Evolutionary conservation across 2,888 invertebrate species (phyloP).

Genomic region (Bursaphelenchus okinawaensis): DNA sequence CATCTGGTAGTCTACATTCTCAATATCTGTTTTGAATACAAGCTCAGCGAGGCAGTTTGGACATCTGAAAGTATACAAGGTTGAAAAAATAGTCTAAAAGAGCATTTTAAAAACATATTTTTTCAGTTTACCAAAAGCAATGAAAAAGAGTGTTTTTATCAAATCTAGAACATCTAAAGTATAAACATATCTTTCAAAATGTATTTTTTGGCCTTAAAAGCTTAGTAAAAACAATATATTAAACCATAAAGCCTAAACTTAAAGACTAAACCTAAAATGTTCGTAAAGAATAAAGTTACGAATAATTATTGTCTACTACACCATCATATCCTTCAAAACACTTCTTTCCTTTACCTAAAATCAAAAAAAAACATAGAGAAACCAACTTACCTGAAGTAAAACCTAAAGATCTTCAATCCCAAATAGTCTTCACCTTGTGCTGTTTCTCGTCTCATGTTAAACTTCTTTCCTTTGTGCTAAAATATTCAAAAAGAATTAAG

Average conservation of each 20-base stretch:
- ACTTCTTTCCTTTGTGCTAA: too few relatives aligned
- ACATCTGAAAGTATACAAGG: slow-evolving; percentile 63
- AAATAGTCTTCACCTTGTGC: slow-evolving; percentile 94
- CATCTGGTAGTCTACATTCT: slow-evolving; percentile 88
- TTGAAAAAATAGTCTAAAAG: not conserved
- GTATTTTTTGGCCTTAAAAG: too few relatives aligned
- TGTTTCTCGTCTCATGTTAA: slow-evolving; percentile 96
- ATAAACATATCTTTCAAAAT: too few relatives aligned
- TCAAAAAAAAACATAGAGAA: not conserved
- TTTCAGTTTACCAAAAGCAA: too few relatives aligned
- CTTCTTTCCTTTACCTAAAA: not conserved
- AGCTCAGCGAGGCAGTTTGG: slow-evolving; percentile 96
- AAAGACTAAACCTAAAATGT: not conserved
- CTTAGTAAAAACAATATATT: too few relatives aligned
- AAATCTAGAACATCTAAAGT: not conserved
- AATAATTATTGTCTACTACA: not conserved
- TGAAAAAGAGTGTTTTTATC: too few relatives aligned
- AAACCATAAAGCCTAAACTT: slow-evolving; percentile 7
- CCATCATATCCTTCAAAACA: not conserved
- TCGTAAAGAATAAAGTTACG: slow-evolving; percentile 1
- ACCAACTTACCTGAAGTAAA: slow-evolving; percentile 71
- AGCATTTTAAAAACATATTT: too few relatives aligned
- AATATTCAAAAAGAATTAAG: too few relatives aligned
- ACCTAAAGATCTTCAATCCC: slow-evolving; percentile 90
- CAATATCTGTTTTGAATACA: slow-evolving; percentile 94